Conservation (phyloP, 1,140 invertebrate species). For the Cryptotermes secundus region DNA sequence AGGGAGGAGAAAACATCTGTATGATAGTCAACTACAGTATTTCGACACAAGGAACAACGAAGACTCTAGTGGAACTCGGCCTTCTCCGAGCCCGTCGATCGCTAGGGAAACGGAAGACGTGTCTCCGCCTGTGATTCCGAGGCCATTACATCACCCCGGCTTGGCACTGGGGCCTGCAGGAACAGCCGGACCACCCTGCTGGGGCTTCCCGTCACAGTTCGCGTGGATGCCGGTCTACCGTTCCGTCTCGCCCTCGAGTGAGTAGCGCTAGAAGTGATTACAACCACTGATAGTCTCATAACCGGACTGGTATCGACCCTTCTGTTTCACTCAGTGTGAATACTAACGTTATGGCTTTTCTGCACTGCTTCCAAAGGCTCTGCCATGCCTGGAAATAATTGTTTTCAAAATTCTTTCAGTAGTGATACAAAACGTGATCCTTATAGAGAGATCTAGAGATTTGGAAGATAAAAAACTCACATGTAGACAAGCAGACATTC, state of each 20-base stretch:
- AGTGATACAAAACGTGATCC: no score
- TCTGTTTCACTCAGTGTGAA: no score
- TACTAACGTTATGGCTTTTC: no score
- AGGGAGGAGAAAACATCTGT: background rate
- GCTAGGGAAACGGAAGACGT: background rate
- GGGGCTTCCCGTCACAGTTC: slow-evolving; percentile 9
- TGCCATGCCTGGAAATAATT: no score
- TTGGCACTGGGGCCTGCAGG: background rate
- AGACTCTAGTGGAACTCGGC: background rate
- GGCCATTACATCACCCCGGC: background rate
- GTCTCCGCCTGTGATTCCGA: background rate
- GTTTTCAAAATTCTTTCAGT: no score
- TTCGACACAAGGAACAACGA: background rate
- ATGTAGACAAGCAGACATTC: no score
- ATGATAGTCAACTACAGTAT: background rate
- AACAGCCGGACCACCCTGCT: background rate
- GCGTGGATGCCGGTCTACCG: slow-evolving; percentile 14
- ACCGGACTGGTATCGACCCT: no score
- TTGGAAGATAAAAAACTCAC: no score
- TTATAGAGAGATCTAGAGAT: no score
- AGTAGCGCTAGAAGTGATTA: background rate
- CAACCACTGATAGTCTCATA: no score
- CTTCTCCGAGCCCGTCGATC: background rate
- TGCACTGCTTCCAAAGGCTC: no score
- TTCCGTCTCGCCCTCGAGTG: background rate